These are phyloP conservation scores for Abrostola triplasia DNA, from an alignment of 2,888 invertebrate genomes.

Conservation along the genomic window DNA sequence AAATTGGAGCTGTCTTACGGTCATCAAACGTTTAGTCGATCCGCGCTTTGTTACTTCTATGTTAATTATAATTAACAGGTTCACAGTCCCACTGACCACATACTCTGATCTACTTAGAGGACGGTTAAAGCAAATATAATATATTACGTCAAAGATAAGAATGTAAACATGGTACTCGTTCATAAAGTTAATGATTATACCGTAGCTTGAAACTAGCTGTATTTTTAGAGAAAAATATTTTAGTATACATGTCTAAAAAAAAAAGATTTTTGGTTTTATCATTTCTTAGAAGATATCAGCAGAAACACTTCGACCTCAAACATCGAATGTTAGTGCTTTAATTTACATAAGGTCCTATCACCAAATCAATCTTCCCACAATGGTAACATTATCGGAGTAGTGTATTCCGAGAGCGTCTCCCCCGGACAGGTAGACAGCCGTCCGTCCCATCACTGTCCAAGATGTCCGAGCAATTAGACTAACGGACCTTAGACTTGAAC, in stretches of 20 bases:
- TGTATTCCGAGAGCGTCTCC: conserved; percentile 71
- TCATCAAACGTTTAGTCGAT: neutral
- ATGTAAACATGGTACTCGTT: too few relatives aligned
- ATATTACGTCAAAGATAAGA: too few relatives aligned
- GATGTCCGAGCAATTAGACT: conserved; percentile 77
- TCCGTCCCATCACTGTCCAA: conserved; percentile 75
- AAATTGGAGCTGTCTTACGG: neutral
- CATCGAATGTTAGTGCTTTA: conserved; percentile 16
- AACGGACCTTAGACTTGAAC: conserved; percentile 69
- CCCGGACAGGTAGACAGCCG: conserved; percentile 65
- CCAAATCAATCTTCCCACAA: conserved; percentile 66
- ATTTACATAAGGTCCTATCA: conserved; percentile 65
- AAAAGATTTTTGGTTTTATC: too few relatives aligned
- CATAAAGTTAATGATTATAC: too few relatives aligned
- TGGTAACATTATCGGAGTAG: conserved; percentile 66
- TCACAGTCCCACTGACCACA: too few relatives aligned
- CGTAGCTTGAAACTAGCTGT: too few relatives aligned
- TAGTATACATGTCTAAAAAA: too few relatives aligned
- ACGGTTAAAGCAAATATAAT: too few relatives aligned
- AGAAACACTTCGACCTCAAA: conserved; percentile 11
- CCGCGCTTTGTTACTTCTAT: neutral
- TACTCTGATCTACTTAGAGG: too few relatives aligned
- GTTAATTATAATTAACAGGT: too few relatives aligned
- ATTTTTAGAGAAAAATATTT: too few relatives aligned
- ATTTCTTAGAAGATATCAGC: neutral